Conservation (phyloP, 1,140 invertebrate genomes). For the Tetranychus cinnabarinus region DNA sequence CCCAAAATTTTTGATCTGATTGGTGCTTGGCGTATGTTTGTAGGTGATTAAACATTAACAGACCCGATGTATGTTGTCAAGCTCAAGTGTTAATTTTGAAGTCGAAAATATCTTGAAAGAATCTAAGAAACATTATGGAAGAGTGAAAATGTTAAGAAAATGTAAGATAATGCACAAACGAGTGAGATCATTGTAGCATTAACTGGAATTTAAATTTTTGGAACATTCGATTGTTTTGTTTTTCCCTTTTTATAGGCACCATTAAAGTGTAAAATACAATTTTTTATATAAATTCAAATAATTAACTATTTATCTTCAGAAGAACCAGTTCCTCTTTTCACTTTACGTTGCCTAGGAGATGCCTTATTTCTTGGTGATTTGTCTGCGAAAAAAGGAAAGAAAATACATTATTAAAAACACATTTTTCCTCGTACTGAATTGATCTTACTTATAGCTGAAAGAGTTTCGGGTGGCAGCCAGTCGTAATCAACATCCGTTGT, state of each 20-base stretch:
- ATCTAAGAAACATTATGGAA: no score
- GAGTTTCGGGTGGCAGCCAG: conserved; percentile 79
- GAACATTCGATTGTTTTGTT: no score
- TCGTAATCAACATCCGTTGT: conserved; percentile 81
- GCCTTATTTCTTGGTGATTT: background rate
- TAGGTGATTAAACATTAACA: no score
- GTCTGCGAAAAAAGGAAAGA: background rate
- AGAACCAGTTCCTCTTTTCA: background rate
- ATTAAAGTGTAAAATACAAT: background rate
- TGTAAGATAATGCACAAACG: no score
- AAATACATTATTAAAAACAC: background rate
- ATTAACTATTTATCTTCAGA: background rate
- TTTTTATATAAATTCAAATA: background rate
- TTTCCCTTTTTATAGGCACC: background rate
- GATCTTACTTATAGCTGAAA: conserved; percentile 22
- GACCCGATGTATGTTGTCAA: no score
- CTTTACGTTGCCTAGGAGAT: background rate
- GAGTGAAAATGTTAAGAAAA: no score
- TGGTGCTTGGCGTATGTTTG: no score
- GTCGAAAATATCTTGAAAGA: no score
- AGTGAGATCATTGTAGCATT: no score
- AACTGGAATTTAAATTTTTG: no score
- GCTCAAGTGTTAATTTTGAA: no score
- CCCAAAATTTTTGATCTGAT: no score
- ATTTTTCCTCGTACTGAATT: background rate